Base-by-base conservation (phyloP, 1,140 invertebrate genomes). In the Monochamus saltuarius region DNA sequence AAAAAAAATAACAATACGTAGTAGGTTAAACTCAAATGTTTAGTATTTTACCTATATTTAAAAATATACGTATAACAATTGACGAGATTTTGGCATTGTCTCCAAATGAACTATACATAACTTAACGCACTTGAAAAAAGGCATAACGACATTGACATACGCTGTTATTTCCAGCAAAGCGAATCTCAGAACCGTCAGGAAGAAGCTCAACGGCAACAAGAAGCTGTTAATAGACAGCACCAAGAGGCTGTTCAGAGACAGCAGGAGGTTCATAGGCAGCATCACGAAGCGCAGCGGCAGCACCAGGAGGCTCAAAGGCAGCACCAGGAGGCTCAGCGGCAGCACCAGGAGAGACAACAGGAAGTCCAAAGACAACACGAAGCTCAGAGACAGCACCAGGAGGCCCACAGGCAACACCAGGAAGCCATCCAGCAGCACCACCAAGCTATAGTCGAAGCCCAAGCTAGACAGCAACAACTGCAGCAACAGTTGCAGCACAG, bases 261-360 rank as follows among this genome's bases (percentile, higher is more conserved):
- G n/a, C 66, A 64, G 43, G 67, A 70, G 40, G 62, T 56, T 13
- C 69, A 74, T 45, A 64, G 65, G 37, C 75, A 72, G 43, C 69
- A 70, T 43, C 67, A 73, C 17, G 65, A 70, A 45, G 67, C 72
- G 51, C 78, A 80, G 38, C 61, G 66, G 56, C 64, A 66, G 47
- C 72, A 71, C 40, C 70, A 71, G 58, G 65, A 62, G 50, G 46
- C 65, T 61, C 64, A 69, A 65, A 66, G 67, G 47, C 63, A 59
- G 45, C 68, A 70, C 17, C 66, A 64, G 37, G 67, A 70, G 39
- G 59, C 57, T 10, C 69, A 74, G 42, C 62, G 64, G 37, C 75
- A 72, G 38, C 69, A 70, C 40, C 69, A 73, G 36, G 65, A 71
- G 55, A 65, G 72, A 50, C 78, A 80, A 45, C 62, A 65, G 53